These are phyloP conservation scores for Pogona vitticeps DNA, from an alignment of 2,113 vertebrate genomes.

Conservation along the genomic window DNA sequence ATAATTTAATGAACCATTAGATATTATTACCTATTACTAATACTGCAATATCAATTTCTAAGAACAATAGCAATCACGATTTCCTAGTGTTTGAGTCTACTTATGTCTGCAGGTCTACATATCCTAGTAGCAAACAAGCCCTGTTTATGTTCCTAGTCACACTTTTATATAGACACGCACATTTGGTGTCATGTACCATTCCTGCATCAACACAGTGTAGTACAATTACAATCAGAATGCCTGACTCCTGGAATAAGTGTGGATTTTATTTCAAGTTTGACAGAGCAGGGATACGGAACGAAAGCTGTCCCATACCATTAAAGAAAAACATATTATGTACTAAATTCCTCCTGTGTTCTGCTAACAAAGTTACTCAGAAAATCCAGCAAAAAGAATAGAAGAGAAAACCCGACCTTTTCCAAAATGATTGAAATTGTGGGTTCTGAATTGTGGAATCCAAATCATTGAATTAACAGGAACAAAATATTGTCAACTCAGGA, in stretches of 20 bases:
- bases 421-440: background rate
- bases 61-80: background rate
- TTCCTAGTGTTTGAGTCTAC: background rate
- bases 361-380: conserved; percentile 25
- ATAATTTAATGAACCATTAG: conserved; percentile 6
- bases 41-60: background rate
- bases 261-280: background rate
- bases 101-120: background rate
- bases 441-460: background rate
- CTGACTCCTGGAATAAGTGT: background rate
- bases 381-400: background rate
- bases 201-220: background rate
- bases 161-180: background rate
- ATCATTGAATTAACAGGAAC: background rate
- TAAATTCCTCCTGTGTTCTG: background rate
- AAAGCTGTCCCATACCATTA: background rate
- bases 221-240: background rate
- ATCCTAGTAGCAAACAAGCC: background rate
- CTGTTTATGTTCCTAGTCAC: background rate
- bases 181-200: background rate
- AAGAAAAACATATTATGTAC: background rate
- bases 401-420: no score
- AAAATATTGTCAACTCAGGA: background rate
- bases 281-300: background rate
- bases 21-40: background rate